Conservation (phyloP, 2,888 invertebrate genomes). For the Hypomecis punctinalis region DNA sequence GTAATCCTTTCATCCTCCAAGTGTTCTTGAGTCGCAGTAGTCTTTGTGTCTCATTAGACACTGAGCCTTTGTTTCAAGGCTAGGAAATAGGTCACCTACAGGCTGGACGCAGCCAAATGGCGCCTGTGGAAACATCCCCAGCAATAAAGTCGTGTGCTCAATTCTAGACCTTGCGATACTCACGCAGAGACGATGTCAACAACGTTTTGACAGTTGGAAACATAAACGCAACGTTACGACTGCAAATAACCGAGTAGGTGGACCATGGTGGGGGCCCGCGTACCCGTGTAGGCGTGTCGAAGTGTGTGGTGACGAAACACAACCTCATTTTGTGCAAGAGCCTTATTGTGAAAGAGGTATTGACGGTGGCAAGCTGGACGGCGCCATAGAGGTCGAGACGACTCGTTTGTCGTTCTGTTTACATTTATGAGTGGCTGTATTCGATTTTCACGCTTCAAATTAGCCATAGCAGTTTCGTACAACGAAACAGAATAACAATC, state of each 20-base stretch:
- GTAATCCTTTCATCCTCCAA: background rate
- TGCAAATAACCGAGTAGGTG: constrained; percentile 54
- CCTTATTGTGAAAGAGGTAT: constrained; percentile 78
- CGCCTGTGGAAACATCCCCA: constrained; percentile 32
- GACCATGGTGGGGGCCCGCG: constrained; percentile 57
- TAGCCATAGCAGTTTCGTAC: constrained; percentile 13
- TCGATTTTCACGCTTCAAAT: constrained; percentile 33
- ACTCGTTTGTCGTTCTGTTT: constrained; percentile 48
- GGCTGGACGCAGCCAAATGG: constrained; percentile 22
- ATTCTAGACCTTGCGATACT: constrained; percentile 36
- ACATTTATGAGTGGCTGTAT: constrained; percentile 43
- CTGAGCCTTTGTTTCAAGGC: constrained; percentile 24
- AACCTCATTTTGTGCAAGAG: constrained; percentile 75
- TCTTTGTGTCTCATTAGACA: constrained; percentile 21
- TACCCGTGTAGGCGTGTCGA: constrained; percentile 69
- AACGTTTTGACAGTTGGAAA: constrained; percentile 37
- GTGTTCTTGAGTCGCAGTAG: constrained; percentile 2
- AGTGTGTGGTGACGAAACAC: constrained; percentile 75
- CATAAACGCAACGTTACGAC: constrained; percentile 36
- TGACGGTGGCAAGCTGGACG: constrained; percentile 66
- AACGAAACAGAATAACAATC: constrained; percentile 10
- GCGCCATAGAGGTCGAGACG: constrained; percentile 61
- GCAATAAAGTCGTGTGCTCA: constrained; percentile 24
- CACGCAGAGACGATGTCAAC: constrained; percentile 35
- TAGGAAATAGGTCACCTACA: constrained; percentile 26